A percentile compares a stretch with the other conserved stretches of the same genome.
phyloP scores from a whole-genome alignment of 2,113 vertebrate species.

The Seriola dumerili region DNA sequence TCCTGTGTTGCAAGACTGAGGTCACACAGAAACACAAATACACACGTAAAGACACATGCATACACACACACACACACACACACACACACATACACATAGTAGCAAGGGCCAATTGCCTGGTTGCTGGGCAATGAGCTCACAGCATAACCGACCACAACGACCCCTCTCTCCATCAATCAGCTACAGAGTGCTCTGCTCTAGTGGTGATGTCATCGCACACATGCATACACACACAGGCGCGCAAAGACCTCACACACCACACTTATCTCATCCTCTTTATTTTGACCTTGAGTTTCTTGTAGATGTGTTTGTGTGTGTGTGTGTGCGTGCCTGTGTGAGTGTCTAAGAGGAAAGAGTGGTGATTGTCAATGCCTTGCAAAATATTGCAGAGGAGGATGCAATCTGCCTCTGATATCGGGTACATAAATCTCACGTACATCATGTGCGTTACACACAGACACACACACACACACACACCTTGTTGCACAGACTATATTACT shows the following conservation, averaged over 20 bases:
- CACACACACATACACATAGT: conserved; percentile 11
- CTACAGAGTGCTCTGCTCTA: conserved; percentile 68
- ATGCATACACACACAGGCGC: conserved; percentile 12
- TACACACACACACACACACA: conserved; percentile 8
- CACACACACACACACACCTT: neutral
- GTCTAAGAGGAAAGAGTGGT: conserved; percentile 40
- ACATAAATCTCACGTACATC: conserved; percentile 33
- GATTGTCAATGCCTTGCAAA: conserved; percentile 53
- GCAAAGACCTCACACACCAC: conserved; percentile 24
- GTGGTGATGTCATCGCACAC: conserved; percentile 74
- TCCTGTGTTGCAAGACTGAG: conserved; percentile 22
- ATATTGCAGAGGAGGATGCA: conserved; percentile 35
- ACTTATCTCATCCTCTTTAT: conserved; percentile 59
- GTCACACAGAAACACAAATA: conserved; percentile 8
- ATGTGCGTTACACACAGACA: neutral
- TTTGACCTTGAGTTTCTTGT: conserved; percentile 68
- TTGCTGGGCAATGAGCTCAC: conserved; percentile 72
- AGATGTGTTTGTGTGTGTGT: conserved; percentile 24
- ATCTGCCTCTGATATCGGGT: conserved; percentile 36
- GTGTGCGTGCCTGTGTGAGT: conserved; percentile 16
- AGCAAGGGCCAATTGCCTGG: conserved; percentile 62
- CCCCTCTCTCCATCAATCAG: conserved; percentile 74
- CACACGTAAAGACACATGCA: neutral
- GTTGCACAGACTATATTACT: conserved; percentile 3
- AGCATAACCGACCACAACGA: conserved; percentile 64